These are phyloP conservation scores for Porites lutea DNA, from an alignment of 64 coral and sea anemone genomes.

Conservation along the genomic window DNA sequence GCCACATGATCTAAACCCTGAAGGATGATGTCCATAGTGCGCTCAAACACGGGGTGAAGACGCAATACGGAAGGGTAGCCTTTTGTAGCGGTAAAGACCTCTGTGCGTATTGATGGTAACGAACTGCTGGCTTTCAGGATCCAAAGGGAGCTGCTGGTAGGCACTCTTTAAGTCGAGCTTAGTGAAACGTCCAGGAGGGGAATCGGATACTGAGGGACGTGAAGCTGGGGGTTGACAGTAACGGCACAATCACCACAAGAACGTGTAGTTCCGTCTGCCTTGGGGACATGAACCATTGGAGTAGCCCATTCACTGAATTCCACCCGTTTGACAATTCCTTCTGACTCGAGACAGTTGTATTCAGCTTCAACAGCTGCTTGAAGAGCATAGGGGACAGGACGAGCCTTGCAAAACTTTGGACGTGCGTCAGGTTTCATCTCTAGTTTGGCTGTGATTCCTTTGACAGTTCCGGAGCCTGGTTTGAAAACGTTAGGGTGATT, in stretches of 20 bases:
- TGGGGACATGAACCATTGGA: not conserved
- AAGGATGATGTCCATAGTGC: not conserved
- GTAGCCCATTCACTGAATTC: not conserved
- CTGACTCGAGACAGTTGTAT: not conserved
- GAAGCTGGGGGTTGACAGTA: constrained; percentile 33
- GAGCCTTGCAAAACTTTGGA: constrained; percentile 24
- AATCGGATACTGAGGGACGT: constrained; percentile 5
- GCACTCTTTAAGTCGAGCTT: constrained; percentile 3
- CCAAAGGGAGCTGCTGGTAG: constrained; percentile 6
- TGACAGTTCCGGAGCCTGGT: too few relatives aligned
- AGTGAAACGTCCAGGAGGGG: not conserved
- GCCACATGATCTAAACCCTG: not conserved
- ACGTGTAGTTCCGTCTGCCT: not conserved
- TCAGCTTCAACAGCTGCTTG: not conserved
- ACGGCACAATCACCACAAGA: not conserved
- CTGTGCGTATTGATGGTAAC: constrained; percentile 5
- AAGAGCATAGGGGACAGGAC: constrained; percentile 37
- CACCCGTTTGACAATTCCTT: not conserved
- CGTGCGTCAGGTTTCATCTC: too few relatives aligned
- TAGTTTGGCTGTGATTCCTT: too few relatives aligned
- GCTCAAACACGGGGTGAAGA: not conserved
- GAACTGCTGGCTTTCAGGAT: not conserved
- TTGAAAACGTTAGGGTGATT: too few relatives aligned
- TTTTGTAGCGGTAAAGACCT: not conserved
- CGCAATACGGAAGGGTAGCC: constrained; percentile 6